phyloP scores from a whole-genome alignment of 2,113 vertebrate genomes.

The Holacanthus passer region DNA sequence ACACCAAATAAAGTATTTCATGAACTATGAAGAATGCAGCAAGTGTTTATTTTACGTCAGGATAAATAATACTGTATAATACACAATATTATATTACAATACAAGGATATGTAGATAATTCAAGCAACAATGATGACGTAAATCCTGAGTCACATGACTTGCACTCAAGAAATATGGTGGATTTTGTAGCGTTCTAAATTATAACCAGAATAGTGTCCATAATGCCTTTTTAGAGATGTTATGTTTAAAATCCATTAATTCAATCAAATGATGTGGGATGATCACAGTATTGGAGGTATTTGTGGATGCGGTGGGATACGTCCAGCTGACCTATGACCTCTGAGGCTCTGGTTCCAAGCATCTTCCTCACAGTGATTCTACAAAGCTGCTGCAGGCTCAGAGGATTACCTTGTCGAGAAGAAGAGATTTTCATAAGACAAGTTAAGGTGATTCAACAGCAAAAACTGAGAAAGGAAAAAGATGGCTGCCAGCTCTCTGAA shows the following conservation, averaged over 20 bases:
- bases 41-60: neutral
- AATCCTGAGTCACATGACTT: constrained; percentile 3
- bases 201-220: neutral
- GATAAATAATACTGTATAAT: neutral
- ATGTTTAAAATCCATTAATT: neutral
- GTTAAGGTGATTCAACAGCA: neutral
- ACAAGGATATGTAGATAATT: neutral
- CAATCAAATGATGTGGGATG: neutral
- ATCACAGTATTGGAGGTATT: constrained; percentile 86
- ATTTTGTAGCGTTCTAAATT: neutral
- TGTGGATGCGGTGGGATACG: constrained; percentile 83
- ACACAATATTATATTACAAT: neutral
- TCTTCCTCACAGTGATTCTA: constrained; percentile 85
- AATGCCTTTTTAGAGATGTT: neutral
- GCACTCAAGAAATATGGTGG: neutral
- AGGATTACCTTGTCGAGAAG: constrained; percentile 83
- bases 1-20: neutral
- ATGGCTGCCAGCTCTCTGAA: neutral
- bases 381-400: constrained; percentile 92
- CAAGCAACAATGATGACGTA: neutral
- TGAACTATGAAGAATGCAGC: no score
- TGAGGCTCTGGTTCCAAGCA: constrained; percentile 82
- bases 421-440: neutral
- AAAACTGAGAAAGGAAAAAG: no score
- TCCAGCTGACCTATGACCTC: constrained; percentile 84